Percentiles rank a stretch among this genome's conserved stretches.
phyloP scores from a whole-genome alignment of 2,113 vertebrate species.

The Bufo gargarizans region DNA sequence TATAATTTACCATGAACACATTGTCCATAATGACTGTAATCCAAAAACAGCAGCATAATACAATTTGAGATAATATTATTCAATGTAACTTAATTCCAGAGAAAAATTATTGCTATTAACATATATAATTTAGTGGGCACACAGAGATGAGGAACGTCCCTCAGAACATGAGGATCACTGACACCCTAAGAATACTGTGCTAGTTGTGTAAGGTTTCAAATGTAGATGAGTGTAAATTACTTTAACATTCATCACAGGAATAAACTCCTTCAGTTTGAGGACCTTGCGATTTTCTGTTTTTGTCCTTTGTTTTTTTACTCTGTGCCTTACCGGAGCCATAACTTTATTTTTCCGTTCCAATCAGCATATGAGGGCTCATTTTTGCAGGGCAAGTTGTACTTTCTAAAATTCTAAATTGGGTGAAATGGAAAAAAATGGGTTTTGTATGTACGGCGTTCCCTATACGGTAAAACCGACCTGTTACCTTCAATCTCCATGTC shows the following conservation, averaged over 20 bases:
- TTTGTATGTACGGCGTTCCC: no score
- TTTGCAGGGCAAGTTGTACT: no score
- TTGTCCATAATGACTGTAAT: background rate
- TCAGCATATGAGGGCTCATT: no score
- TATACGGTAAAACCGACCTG: no score
- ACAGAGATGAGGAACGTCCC: background rate
- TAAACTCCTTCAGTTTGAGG: no score
- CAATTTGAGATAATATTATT: slow-evolving; percentile 13
- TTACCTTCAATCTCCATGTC: no score
- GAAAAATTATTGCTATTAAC: background rate
- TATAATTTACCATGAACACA: slow-evolving; percentile 7
- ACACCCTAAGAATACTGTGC: background rate
- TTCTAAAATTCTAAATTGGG: no score
- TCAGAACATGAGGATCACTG: background rate
- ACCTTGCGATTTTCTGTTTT: no score
- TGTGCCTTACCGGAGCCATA: no score
- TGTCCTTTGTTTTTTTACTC: no score
- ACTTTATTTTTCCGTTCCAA: no score
- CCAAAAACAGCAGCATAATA: slow-evolving; percentile 2
- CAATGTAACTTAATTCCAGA: background rate
- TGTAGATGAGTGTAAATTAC: background rate
- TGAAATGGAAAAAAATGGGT: no score
- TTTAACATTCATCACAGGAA: background rate
- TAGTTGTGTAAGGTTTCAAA: background rate
- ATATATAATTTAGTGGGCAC: background rate